Base-by-base conservation (phyloP, 1,140 invertebrate species). In the Pseudomyrmex gracilis region DNA sequence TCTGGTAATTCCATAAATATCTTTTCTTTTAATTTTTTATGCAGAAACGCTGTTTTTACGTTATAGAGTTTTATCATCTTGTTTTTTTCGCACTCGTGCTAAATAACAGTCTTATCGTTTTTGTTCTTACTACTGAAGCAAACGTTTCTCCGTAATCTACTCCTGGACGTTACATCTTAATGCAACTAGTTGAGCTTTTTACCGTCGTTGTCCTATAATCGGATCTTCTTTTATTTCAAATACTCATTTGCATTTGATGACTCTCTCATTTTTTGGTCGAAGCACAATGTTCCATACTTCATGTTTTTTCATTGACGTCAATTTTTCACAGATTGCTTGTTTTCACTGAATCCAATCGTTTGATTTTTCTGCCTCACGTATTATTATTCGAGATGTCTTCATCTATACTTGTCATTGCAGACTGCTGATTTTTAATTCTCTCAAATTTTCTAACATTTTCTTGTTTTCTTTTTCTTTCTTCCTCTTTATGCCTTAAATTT, bases 1-100 rank as follows among this genome's bases (percentile, higher is more conserved):
- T 82, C 51, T 0, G 77, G 84, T 12, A 57, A 1, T 24, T 82
- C 78, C 77, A 85, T 82, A 34, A 15, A 85, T 2, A 85, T 70
- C 12, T 85, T 64, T 15, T 85, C 84, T 1, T 53, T 15, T 0
- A 85, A 22, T 0, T 2, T 12, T 15, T 57, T 63, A 9, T 82
- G 63, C 0, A 85, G 7, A 5, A 82, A 85, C 0, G 77, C 84
- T 0, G 84, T 74, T 55, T 47, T 63, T 0, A 82, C 84, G 9
- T 85, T 63, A 2, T 82, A 82, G 1, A 17, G 2, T 3, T 74
- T 74, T 0, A 76, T 13, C 1, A 17, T 67, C 9, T 22, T 60
- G 0, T 9, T n/a, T 3, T 47, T n/a, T 60, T 82, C 0, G 63
- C 84, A 15, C 22, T 15, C 0, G 74, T 63, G 17, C 60, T 73